These are phyloP conservation scores for Micrastur ruficollis DNA, from an alignment of 2,797 vertebrate genomes.

Conservation along the genomic window DNA sequence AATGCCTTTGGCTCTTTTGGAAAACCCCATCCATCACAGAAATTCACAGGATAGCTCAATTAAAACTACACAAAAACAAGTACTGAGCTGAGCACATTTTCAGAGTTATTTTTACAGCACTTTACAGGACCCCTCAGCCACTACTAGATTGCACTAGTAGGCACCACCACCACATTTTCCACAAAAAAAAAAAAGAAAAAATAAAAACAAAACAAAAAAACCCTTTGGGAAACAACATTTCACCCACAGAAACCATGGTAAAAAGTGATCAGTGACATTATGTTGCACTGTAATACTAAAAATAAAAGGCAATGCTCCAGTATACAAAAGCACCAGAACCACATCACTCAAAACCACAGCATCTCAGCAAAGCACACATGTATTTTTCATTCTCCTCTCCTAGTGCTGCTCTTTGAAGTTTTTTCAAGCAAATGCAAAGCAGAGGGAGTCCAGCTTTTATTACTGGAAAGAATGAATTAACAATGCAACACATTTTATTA, in stretches of 20 bases:
- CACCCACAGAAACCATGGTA: neutral
- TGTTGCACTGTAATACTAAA: neutral
- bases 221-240: neutral
- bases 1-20: neutral
- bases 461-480: neutral
- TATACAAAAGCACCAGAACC: neutral
- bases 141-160: accelerated
- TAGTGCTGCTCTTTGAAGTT: neutral
- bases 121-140: neutral
- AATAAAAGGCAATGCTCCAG: neutral
- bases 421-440: neutral
- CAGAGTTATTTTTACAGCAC: neutral
- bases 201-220: no score
- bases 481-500: neutral
- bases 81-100: neutral
- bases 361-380: neutral
- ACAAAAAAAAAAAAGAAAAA: neutral
- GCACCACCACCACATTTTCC: neutral
- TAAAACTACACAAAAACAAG: neutral
- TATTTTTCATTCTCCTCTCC: neutral
- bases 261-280: neutral
- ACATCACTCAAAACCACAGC: neutral
- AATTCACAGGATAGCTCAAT: neutral
- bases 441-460: neutral
- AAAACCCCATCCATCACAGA: neutral